Percentiles rank a stretch among this genome's conserved stretches.
phyloP scores from a whole-genome alignment of 2,113 vertebrate genomes.

The Coregonus clupeaformis region DNA sequence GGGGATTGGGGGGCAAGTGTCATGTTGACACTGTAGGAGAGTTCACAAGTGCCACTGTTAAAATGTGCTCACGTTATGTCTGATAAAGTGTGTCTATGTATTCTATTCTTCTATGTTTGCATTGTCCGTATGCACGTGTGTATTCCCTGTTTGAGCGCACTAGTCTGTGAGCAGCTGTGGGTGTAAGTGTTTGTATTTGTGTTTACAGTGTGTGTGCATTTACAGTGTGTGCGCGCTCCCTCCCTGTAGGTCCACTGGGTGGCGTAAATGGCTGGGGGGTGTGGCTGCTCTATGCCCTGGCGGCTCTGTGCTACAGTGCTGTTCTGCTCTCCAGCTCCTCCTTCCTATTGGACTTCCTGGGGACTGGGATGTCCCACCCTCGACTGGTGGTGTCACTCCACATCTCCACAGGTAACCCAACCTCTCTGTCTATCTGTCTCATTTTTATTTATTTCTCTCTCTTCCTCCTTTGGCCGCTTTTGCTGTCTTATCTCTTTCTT shows the following conservation, averaged over 20 bases:
- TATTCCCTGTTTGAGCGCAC: no score
- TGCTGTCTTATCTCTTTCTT: neutral
- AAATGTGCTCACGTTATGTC: no score
- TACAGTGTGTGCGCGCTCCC: neutral
- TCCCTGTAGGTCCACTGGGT: conserved; percentile 40
- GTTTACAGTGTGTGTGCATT: neutral
- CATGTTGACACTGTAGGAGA: no score
- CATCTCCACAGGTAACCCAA: conserved; percentile 49
- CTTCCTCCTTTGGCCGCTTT: no score
- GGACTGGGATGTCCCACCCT: conserved; percentile 11
- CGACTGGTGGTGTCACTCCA: conserved; percentile 11
- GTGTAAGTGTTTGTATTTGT: neutral
- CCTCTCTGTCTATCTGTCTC: neutral
- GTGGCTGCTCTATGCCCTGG: conserved; percentile 31
- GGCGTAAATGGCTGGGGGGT: conserved; percentile 36
- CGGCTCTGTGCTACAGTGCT: conserved; percentile 40
- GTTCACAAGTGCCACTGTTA: no score
- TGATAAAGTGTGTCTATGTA: no score
- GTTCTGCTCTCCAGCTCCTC: conserved; percentile 44
- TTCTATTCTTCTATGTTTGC: no score
- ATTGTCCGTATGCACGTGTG: no score
- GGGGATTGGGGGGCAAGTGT: no score
- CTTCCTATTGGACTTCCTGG: conserved; percentile 59
- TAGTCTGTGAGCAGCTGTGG: neutral
- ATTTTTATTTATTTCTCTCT: neutral